phyloP scores from a whole-genome alignment of 1,140 invertebrate genomes.

The Ditylenchus dipsaci region DNA sequence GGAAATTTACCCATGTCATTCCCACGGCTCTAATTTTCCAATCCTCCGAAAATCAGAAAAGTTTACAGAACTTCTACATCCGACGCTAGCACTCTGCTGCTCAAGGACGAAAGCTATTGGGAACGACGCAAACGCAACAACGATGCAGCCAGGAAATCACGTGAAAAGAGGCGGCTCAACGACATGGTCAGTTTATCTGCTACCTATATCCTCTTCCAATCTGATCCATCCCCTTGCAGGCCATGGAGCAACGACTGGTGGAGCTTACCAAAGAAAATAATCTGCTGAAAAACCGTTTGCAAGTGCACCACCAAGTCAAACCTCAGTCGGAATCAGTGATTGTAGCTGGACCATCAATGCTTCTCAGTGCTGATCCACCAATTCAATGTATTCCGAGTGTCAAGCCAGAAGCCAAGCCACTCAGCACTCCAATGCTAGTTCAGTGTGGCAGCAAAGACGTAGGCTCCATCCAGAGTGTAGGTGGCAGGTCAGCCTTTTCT shows the following conservation, averaged over 20 bases:
- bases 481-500: too few species aligned
- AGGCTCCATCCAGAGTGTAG: too few species aligned
- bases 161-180: conserved; percentile 59
- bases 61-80: conserved; percentile 4
- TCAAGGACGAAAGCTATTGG: conserved; percentile 59
- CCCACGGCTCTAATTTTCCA: too few species aligned
- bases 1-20: too few species aligned
- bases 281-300: conserved; percentile 12
- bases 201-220: background rate
- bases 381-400: background rate
- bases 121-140: conserved; percentile 60
- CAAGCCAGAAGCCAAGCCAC: too few species aligned
- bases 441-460: too few species aligned
- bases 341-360: conserved; percentile 6
- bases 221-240: background rate
- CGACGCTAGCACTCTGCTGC: background rate
- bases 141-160: conserved; percentile 60
- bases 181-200: conserved; percentile 43
- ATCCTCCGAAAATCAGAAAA: too few species aligned
- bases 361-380: background rate
- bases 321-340: conserved; percentile 3
- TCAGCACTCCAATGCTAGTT: too few species aligned
- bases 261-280: conserved; percentile 21
- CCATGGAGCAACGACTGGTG: conserved; percentile 17
- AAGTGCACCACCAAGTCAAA: background rate